Conservation (phyloP, 2,888 invertebrate genomes). For the Pasiphila rectangulata region DNA sequence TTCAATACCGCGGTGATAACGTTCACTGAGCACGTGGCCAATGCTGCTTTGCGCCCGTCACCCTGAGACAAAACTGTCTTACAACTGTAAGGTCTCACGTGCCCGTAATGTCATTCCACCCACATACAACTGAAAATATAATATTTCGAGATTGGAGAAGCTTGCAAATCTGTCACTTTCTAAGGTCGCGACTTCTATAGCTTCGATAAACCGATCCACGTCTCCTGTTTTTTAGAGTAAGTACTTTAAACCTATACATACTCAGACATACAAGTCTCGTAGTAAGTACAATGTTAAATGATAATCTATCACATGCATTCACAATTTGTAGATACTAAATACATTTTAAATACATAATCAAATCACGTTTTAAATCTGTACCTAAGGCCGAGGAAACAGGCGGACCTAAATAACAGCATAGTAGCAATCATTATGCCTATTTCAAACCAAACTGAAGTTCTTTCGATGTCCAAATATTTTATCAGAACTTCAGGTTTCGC, state of each 20-base stretch:
- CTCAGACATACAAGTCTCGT: background rate
- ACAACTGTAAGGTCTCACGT: too few relatives aligned
- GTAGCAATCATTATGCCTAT: slow-evolving; percentile 74
- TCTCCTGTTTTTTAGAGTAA: background rate
- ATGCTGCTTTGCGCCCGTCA: too few relatives aligned
- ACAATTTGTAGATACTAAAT: slow-evolving; percentile 31
- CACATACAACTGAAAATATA: too few relatives aligned
- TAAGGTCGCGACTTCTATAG: too few relatives aligned
- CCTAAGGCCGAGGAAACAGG: slow-evolving; percentile 80
- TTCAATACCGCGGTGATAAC: too few relatives aligned
- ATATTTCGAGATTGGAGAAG: too few relatives aligned
- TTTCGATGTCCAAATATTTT: slow-evolving; percentile 81
- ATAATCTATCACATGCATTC: slow-evolving; percentile 26
- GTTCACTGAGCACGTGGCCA: too few relatives aligned
- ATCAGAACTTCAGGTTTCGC: slow-evolving; percentile 83
- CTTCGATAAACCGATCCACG: background rate
- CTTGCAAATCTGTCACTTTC: too few relatives aligned
- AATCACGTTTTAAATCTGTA: slow-evolving; percentile 75
- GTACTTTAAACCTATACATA: slow-evolving; percentile 4
- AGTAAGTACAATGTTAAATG: background rate
- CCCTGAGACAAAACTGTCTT: too few relatives aligned
- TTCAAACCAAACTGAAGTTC: slow-evolving; percentile 80
- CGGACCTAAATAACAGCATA: slow-evolving; percentile 78
- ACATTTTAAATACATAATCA: slow-evolving; percentile 24
- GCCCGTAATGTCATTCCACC: too few relatives aligned